A percentile compares a stretch with the other conserved stretches of the same genome.
phyloP scores from a whole-genome alignment of 2,113 vertebrate species.

The Phyllostomus hastatus region DNA sequence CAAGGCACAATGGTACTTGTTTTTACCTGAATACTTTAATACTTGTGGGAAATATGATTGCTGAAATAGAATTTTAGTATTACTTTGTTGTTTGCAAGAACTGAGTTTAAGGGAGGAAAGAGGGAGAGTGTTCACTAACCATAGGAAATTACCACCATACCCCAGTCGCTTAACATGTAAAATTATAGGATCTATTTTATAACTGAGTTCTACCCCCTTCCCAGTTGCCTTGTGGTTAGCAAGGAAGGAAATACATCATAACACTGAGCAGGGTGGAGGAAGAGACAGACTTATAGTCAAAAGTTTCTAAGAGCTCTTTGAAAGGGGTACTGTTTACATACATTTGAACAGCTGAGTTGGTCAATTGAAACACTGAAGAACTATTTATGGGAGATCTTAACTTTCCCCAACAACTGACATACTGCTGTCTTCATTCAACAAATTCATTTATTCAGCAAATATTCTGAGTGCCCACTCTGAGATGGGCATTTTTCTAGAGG shows the following conservation, averaged over 20 bases:
- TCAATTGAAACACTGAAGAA: background rate
- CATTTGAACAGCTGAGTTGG: background rate
- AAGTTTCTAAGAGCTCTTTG: background rate
- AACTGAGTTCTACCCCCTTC: background rate
- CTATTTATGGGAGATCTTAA: background rate
- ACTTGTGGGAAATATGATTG: constrained; percentile 41
- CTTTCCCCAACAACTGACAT: background rate
- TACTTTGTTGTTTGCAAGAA: constrained; percentile 37
- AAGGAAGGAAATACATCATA: background rate
- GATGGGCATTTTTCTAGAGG: background rate
- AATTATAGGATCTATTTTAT: constrained; percentile 19
- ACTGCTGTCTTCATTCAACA: background rate
- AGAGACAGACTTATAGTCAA: background rate
- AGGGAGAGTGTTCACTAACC: constrained; percentile 10
- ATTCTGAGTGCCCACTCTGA: background rate
- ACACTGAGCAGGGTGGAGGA: background rate
- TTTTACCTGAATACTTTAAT: constrained; percentile 22
- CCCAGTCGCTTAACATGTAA: background rate
- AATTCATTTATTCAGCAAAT: background rate
- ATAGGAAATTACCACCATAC: background rate
- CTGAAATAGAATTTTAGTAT: constrained; percentile 50
- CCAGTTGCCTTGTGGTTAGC: constrained; percentile 38
- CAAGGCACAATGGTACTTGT: background rate
- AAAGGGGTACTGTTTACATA: background rate
- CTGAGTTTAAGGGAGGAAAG: constrained; percentile 55